Evolutionary conservation across 2,113 vertebrate species (phyloP).

Genomic region (Pimephales promelas): DNA sequence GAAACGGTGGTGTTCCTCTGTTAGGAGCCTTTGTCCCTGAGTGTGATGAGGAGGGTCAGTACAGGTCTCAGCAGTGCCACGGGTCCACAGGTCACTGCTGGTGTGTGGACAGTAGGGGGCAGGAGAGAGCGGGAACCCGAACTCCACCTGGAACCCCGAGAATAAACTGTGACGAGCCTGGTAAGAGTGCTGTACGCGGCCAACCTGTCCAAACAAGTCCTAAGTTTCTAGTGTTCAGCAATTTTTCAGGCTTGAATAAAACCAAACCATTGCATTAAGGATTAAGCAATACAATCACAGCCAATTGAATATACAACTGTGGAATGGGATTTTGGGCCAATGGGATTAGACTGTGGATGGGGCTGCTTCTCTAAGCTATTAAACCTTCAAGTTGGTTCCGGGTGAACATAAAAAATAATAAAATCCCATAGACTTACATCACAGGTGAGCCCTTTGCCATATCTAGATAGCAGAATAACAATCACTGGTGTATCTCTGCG

Average conservation of each 20-base stretch:
- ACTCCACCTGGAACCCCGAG: constrained; percentile 61
- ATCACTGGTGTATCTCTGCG: constrained; percentile 56
- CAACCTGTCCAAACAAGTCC: neutral
- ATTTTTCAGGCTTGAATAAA: neutral
- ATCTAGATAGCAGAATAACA: constrained; percentile 2
- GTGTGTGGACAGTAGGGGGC: constrained; percentile 72
- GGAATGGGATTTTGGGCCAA: neutral
- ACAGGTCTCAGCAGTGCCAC: constrained; percentile 77
- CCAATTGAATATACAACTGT: neutral
- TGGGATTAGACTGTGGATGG: neutral
- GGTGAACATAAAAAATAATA: neutral
- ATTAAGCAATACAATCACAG: neutral
- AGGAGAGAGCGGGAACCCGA: constrained; percentile 73
- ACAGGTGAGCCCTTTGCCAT: neutral
- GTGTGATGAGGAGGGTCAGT: constrained; percentile 76
- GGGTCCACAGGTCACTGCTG: constrained; percentile 75
- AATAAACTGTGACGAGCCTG: constrained; percentile 66
- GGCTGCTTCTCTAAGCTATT: neutral
- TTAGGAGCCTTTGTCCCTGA: constrained; percentile 72
- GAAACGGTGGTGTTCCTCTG: neutral
- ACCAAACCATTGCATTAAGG: neutral
- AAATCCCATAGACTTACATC: neutral
- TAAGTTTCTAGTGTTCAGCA: neutral
- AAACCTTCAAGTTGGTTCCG: neutral
- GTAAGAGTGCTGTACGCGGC: constrained; percentile 59